Base-by-base conservation (phyloP, 1,140 invertebrate species). In the Lucilia sericata region DNA sequence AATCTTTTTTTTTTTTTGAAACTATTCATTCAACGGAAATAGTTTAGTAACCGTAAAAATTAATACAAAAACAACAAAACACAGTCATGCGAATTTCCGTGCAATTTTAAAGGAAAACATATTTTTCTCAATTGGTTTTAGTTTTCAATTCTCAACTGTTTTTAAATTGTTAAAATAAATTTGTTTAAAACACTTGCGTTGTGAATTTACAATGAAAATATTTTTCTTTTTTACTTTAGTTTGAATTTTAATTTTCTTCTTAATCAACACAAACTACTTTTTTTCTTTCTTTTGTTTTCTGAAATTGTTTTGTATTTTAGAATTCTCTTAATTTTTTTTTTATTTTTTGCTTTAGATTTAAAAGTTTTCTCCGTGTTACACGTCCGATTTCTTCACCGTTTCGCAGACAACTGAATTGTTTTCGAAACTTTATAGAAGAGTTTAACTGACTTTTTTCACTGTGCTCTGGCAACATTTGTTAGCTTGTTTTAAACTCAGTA, bases 381-480 rank as follows among this genome's bases (percentile, higher is more conserved):
- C 88, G 89, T 88, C 88, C 85, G 88, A 88, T 87, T 88, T 88
- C 87, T 87, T 85, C 86, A 90, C 87, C 88, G 88, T 85, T 90
- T 88, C 87, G 87, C 87, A 88, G 88, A 90, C 88, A 90, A 90
- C 88, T 90, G 87, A 90, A 87, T 88, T 86, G 87, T 88, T 88
- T 87, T 87, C 88, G 83, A 88, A 88, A 88, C 88, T 88, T 88
- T 90, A 89, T 88, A 88, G 88, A 89, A 88, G 88, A 86, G 88
- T 88, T 89, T 89, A 86, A 86, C 17, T 9, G 10, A 86, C 85
- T 85, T 86, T 84, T 85, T 85, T 83, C 80, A 80, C 82, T 85
- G 80, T 74, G 76, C 82, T 86, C 85, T 86, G 60, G 80, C 85
- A 84, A 84, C 84, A 83, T 12, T 70, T 70, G 5, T 70, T 10